Base-by-base conservation (phyloP, 92 coral and sea anemone species). In the Epizoanthus illoricatus region DNA sequence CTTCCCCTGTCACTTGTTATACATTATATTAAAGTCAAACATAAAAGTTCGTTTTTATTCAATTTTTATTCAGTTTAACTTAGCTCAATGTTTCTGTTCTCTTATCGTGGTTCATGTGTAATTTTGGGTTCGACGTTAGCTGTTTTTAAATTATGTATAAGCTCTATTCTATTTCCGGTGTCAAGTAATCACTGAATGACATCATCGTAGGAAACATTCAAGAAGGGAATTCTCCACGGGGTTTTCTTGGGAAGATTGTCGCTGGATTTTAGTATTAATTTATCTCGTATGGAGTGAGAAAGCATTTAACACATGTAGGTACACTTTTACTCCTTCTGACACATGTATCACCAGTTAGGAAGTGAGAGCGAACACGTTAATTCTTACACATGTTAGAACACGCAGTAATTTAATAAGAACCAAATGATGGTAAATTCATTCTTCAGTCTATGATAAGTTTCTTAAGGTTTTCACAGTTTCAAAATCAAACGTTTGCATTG, bases 221-320 rank as follows among this genome's bases (percentile, higher is more conserved):
- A 20, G 59, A 55, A 54, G 43, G 57, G 66, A 74, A 47, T 23
- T 36, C 64, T 16, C 61, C 28, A 19, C 20, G 64, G 19, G 19
- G 16, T 56, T 36, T 52, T 39, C 61, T 17, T 13, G 20, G 24
- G 2, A 21, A 19, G 5, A 19, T 12, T 56, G 55, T 24, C 19
- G 42, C 20, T 57, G n/a, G 41, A 15, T 36, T 73, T 74, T 57
- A 42, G 28, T n/a, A 20, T 23, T 4, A 68, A 68, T 23, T 17
- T 74, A 15, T 33, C 17, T 74, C 10, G 9, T 33, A 74, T 74
- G 80, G 80, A 74, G 47, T 74, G 66, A 74, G 33, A 57, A 36
- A 49, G 0, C 4, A 17, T 1, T 56, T 24, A 57, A 24, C 47
- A 13, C 64, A 74, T 55, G 80, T 74, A 74, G 43, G 80, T 74